Evolutionary conservation across 2,797 vertebrate species (phyloP), one percentile per base, ranked within the genome.

Genomic region (Gymnopithys bicolor): DNA sequence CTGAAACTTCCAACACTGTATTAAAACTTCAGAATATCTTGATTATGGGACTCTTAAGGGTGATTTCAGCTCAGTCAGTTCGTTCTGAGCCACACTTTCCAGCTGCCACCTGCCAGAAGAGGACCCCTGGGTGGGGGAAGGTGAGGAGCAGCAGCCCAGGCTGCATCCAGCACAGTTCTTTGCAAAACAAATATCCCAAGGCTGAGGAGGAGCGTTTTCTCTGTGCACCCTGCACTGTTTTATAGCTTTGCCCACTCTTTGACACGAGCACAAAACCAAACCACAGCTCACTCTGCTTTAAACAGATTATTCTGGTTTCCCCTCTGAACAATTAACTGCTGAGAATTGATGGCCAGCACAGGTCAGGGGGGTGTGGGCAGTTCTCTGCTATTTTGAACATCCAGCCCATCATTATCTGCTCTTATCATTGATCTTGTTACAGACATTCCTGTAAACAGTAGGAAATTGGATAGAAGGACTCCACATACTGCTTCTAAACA

Each of bases 331-430:
- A n/a, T 49, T 19, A 39, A 51, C 25, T 22, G 9, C 13, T 7
- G 48, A 25, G 37, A 32, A 35, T 22, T 53, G 32, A 63, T 66
- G 2, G 16, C 35, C 25, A 27, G n/a, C 25, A 8, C 4, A 25
- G 32, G 33, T 39, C 41, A 48, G n/a, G 69, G 0, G 4, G 48
- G 28, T 7, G 7, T 2, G 0, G 10, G 51, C 18, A n/a, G 35
- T 12, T 69, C 66, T 35, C 39, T 43, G 49, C 52, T n/a, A 3
- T 53, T 27, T 23, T 21, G 13, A 35, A 52, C 39, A 39, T 56
- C 58, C 58, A 51, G 59, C 58, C 64, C 45, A 19, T 14, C 69
- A 66, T 52, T 32, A 67, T n/a, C 67, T 77, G 11, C 55, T 63
- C 33, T 56, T 71, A 33, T 12, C 45, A 56, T 39, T 52, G 28